These are phyloP conservation scores for Ectropis grisescens DNA, from an alignment of 1,140 invertebrate genomes.

Conservation along the genomic window DNA sequence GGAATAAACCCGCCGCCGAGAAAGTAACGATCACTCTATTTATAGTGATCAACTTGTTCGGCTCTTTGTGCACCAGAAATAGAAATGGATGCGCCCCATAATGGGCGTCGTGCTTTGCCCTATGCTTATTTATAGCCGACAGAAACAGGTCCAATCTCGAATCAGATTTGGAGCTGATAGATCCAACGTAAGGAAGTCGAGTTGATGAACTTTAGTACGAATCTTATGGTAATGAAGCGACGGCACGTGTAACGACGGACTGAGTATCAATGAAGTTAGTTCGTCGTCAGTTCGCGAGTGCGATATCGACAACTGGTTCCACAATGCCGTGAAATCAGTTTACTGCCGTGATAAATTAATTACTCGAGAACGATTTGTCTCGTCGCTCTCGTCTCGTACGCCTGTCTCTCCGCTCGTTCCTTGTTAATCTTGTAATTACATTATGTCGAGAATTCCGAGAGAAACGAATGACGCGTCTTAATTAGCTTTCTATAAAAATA, in stretches of 20 bases:
- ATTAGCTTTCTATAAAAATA: background rate
- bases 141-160: background rate
- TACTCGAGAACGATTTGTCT: too few species aligned
- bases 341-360: too few species aligned
- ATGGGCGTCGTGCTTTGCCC: background rate
- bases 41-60: slow-evolving; percentile 35
- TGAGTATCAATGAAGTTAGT: too few species aligned
- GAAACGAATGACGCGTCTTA: background rate
- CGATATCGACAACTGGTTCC: too few species aligned
- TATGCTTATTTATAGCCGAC: background rate
- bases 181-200: background rate
- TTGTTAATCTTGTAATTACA: too few species aligned
- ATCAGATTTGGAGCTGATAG: background rate
- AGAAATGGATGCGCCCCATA: slow-evolving; percentile 17
- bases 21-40: slow-evolving; percentile 43
- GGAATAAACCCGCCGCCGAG: slow-evolving; percentile 35
- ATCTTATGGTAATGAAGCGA: too few species aligned
- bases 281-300: too few species aligned
- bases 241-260: too few species aligned
- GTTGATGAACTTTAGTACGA: too few species aligned
- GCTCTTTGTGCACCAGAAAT: slow-evolving; percentile 45
- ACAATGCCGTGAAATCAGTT: too few species aligned
- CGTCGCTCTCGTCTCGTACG: background rate
- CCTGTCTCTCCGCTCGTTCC: background rate
- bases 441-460: too few species aligned